Evolutionary conservation across 2,797 vertebrate genomes (phyloP).

Genomic region (Syndactyla subalaris): DNA sequence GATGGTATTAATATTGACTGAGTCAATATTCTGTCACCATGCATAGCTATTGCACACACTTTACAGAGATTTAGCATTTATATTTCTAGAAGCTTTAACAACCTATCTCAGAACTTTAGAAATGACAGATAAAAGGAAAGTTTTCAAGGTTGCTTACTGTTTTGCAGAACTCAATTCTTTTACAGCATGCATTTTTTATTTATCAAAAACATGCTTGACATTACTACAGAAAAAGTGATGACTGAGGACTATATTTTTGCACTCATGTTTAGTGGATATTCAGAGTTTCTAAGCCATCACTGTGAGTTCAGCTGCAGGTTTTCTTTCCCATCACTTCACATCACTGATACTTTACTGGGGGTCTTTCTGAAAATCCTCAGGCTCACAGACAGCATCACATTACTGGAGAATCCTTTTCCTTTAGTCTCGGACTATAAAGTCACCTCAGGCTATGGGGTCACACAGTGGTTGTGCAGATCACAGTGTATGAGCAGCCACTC

Average conservation of each 20-base stretch:
- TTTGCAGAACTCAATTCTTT: background rate
- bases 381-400: background rate
- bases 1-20: background rate
- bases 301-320: background rate
- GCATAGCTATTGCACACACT: background rate
- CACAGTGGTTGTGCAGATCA: background rate
- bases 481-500: background rate
- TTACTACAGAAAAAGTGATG: background rate
- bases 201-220: background rate
- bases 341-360: background rate
- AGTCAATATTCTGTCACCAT: background rate
- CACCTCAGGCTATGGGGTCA: background rate
- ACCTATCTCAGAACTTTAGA: background rate
- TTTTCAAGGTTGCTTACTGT: background rate
- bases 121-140: constrained; percentile 6
- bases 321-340: background rate
- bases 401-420: background rate
- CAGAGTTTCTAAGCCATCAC: background rate
- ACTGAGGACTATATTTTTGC: background rate
- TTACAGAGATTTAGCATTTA: background rate
- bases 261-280: background rate
- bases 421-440: background rate
- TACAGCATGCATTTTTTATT: background rate
- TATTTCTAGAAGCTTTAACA: background rate
- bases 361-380: background rate